A percentile compares a stretch with the other conserved stretches of the same genome.
phyloP scores from a whole-genome alignment of 2,797 vertebrate genomes.

The Moxostoma hubbsi region DNA sequence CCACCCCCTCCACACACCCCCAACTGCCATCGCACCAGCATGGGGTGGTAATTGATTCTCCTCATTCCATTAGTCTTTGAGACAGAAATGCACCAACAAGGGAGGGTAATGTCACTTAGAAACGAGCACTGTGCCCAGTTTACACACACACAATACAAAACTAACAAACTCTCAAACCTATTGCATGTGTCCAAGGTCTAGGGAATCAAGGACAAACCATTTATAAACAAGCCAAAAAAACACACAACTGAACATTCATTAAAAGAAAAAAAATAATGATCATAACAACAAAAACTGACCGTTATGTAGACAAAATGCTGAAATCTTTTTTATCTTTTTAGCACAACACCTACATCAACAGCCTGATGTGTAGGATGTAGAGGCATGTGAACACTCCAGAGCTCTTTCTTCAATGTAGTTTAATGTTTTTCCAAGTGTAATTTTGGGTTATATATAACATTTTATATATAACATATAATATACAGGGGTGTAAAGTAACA shows the following conservation, averaged over 20 bases:
- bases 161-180: slow-evolving; percentile 20
- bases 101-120: slow-evolving; percentile 76
- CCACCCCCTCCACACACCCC: slow-evolving; percentile 47
- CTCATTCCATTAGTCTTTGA: slow-evolving; percentile 79
- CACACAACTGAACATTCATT: slow-evolving; percentile 17
- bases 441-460: too few relatives aligned
- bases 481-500: too few relatives aligned
- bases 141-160: slow-evolving; percentile 46
- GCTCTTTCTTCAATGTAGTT: too few relatives aligned
- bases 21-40: slow-evolving; percentile 72
- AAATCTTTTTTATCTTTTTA: too few relatives aligned
- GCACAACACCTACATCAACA: too few relatives aligned
- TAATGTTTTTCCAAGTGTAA: too few relatives aligned
- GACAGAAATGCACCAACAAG: slow-evolving; percentile 78
- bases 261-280: slow-evolving; percentile 5
- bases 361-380: too few relatives aligned
- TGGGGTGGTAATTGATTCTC: slow-evolving; percentile 80
- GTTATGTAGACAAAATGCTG: too few relatives aligned
- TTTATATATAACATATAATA: too few relatives aligned
- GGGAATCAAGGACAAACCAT: slow-evolving; percentile 49
- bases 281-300: not conserved
- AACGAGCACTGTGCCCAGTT: slow-evolving; percentile 69
- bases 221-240: slow-evolving; percentile 21
- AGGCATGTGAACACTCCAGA: too few relatives aligned
- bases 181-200: slow-evolving; percentile 44